Conservation (phyloP, 2,888 invertebrate genomes). For the Amiota communis region DNA sequence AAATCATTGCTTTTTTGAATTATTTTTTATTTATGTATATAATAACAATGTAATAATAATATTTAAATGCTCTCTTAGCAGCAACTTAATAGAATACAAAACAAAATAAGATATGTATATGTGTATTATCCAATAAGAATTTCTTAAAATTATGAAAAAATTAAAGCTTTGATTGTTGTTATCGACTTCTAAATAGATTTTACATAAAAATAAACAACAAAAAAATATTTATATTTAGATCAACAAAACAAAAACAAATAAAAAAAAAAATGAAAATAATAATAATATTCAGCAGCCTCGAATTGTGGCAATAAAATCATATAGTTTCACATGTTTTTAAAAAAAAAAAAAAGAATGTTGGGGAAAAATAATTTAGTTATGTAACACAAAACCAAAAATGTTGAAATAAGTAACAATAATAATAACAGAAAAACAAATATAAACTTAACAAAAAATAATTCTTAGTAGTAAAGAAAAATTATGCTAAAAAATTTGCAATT, state of each 20-base stretch:
- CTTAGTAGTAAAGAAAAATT: not conserved
- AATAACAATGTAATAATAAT: no score
- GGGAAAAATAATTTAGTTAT: no score
- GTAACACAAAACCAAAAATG: not conserved
- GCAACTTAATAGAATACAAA: not conserved
- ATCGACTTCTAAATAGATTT: not conserved
- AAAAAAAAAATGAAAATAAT: constrained; percentile 13
- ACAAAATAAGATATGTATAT: not conserved
- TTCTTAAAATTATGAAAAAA: constrained; percentile 8
- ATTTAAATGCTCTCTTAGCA: not conserved
- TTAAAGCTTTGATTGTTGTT: constrained; percentile 28
- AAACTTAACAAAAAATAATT: constrained; percentile 13
- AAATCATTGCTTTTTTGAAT: no score
- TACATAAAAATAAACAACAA: no score
- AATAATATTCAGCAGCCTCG: constrained; percentile 31
- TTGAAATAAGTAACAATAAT: constrained; percentile 30
- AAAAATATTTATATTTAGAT: not conserved
- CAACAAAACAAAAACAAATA: constrained; percentile 35
- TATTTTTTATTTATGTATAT: no score
- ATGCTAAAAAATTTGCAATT: constrained; percentile 55
- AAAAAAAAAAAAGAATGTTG: constrained; percentile 21
- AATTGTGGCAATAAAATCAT: constrained; percentile 39
- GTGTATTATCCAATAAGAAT: not conserved
- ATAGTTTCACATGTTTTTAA: constrained; percentile 29
- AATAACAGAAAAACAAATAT: constrained; percentile 35